Conservation (phyloP, 2,797 vertebrate species). For the Lithobates pipiens region DNA sequence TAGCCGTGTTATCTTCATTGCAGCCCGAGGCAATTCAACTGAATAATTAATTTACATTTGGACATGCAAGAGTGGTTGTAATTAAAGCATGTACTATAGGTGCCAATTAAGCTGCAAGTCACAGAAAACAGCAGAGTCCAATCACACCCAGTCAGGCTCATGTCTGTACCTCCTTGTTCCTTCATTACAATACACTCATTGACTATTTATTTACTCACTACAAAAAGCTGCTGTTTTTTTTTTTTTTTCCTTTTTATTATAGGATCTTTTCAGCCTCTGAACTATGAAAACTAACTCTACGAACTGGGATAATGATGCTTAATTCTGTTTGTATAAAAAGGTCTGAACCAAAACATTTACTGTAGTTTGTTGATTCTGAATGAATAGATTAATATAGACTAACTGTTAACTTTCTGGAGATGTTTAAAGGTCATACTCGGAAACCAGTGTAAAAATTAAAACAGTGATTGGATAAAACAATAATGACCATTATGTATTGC, state of each 20-base stretch:
- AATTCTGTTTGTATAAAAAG: slow-evolving; percentile 10
- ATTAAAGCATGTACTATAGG: slow-evolving; percentile 73
- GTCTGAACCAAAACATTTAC: slow-evolving; percentile 20
- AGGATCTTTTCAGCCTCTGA: slow-evolving; percentile 69
- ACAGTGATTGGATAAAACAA: background rate
- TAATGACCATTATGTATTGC: background rate
- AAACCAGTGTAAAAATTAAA: background rate
- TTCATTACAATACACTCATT: slow-evolving; percentile 84
- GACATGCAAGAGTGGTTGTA: slow-evolving; percentile 74
- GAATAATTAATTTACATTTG: slow-evolving; percentile 77
- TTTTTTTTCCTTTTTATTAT: slow-evolving; percentile 74
- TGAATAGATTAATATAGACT: background rate
- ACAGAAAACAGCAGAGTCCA: slow-evolving; percentile 72
- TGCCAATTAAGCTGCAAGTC: slow-evolving; percentile 81
- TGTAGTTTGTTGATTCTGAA: slow-evolving; percentile 17
- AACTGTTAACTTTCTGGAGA: background rate
- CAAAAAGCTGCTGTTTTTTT: slow-evolving; percentile 81
- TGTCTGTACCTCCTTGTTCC: slow-evolving; percentile 71
- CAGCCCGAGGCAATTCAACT: slow-evolving; percentile 73
- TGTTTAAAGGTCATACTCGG: background rate
- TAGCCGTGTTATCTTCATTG: slow-evolving; percentile 65
- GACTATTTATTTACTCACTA: slow-evolving; percentile 86
- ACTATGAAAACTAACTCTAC: slow-evolving; percentile 48
- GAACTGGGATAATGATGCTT: slow-evolving; percentile 14
- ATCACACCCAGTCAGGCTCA: slow-evolving; percentile 66